Base-by-base conservation (phyloP, 2,888 invertebrate genomes). In the Tubulanus polymorphus region DNA sequence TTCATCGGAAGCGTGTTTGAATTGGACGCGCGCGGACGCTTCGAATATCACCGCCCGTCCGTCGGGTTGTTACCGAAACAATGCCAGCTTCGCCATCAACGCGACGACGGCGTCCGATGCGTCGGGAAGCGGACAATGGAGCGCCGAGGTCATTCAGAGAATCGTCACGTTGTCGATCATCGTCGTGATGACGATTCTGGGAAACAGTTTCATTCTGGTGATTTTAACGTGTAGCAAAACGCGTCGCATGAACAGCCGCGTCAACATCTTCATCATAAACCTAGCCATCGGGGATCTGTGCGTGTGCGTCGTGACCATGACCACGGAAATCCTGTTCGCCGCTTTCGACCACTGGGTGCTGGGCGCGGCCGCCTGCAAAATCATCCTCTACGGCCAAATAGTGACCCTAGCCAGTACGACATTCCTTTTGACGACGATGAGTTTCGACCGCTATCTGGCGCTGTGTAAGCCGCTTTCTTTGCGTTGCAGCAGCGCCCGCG, bases 201-300 rank as follows among this genome's bases (percentile, higher is more conserved):
- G 80, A 3, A 80, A 80, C 61, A 70, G 69, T 3, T 67, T 72
- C 23, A 79, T 80, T 45, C 72, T 80, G n/a, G 64, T 73, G 2
- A 73, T 79, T 35, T 68, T 80, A 12, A 71, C 73, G 12, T 75
- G 76, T 55, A 76, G 75, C 51, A 71, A 66, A 50, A 72, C 73
- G 54, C 63, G 76, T 48, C 73, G 73, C 47, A 64, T 76, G 26
- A 70, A 75, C 52, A 74, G 73, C 57, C 66, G 80, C 20, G 80
- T 81, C n/a, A 80, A 80, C 61, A 75, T 81, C 46, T 81, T 79
- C 65, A 80, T 81, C 54, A 70, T 80, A 27, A 77, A 80, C 61
- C 66, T 81, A 49, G 80, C 80, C 2, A 65, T 79, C 8, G 80
- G 80, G 0, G 80, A 81, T 62, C 65, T 81, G 26, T 72, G 78